phyloP scores from a whole-genome alignment of 2,113 vertebrate species.

The Athene noctua region DNA sequence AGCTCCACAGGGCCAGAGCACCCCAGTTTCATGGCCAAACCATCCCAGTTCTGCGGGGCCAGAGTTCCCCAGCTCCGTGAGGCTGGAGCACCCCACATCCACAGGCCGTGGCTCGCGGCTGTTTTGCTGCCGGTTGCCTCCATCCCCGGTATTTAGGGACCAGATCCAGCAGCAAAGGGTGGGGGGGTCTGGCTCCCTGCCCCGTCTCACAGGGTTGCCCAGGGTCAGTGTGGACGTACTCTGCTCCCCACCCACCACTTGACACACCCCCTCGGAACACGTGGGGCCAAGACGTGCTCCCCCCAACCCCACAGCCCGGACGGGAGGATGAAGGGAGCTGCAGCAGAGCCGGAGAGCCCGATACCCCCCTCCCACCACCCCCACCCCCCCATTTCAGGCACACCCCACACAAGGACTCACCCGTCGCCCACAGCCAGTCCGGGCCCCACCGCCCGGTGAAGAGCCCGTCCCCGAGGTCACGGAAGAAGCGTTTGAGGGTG shows the following conservation, averaged over 20 bases:
- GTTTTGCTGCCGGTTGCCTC: neutral
- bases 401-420: constrained; percentile 54
- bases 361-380: accelerated
- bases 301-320: neutral
- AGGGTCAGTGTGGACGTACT: accelerated
- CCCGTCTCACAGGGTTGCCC: neutral
- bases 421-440: constrained; percentile 81
- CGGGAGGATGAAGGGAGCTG: neutral
- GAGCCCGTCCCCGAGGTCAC: constrained; percentile 85
- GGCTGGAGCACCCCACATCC: accelerated
- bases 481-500: constrained; percentile 92
- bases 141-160: neutral
- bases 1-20: neutral
- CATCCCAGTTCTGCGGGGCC: no score
- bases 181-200: neutral
- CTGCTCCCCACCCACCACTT: neutral
- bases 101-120: neutral
- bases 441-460: constrained; percentile 75
- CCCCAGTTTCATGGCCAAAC: neutral
- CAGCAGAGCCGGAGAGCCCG: neutral
- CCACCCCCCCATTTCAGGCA: no score
- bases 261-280: neutral
- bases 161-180: neutral
- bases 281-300: neutral
- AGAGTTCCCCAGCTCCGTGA: neutral